Evolutionary conservation across 2,888 invertebrate genomes (phyloP).

Genomic region (Allacma fusca): DNA sequence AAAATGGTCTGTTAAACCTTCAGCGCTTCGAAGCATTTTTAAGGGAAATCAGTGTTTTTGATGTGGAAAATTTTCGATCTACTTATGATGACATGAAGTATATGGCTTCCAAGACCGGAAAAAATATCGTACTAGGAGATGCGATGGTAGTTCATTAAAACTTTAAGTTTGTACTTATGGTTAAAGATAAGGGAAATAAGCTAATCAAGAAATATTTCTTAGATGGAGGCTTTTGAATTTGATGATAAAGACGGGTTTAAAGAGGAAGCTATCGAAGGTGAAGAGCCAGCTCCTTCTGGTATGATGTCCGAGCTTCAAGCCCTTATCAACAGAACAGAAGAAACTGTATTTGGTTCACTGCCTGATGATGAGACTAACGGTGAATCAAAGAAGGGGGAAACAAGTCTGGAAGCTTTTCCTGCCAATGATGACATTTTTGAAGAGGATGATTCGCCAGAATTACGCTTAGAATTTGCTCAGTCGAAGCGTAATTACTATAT

Average conservation of each 20-base stretch:
- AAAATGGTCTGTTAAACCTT: constrained; percentile 83
- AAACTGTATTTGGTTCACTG: constrained; percentile 67
- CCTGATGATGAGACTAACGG: constrained; percentile 48
- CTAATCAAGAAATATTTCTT: neutral
- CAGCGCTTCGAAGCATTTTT: constrained; percentile 74
- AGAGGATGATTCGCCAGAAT: constrained; percentile 67
- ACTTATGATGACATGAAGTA: constrained; percentile 83
- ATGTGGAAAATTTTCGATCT: constrained; percentile 78
- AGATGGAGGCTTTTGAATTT: constrained; percentile 60
- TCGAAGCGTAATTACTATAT: constrained; percentile 92
- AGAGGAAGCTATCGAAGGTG: constrained; percentile 47
- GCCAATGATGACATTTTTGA: constrained; percentile 69
- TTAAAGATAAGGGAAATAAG: neutral
- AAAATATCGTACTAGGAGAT: constrained; percentile 65
- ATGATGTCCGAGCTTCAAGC: constrained; percentile 68
- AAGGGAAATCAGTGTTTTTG: constrained; percentile 76
- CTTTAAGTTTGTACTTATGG: neutral
- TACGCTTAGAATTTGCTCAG: constrained; percentile 76
- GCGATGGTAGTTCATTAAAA: constrained; percentile 61
- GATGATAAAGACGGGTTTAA: constrained; percentile 52
- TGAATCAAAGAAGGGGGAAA: constrained; percentile 44
- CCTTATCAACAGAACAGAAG: constrained; percentile 72
- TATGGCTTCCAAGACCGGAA: constrained; percentile 80
- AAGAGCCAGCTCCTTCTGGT: constrained; percentile 43
- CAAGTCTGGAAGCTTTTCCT: constrained; percentile 65